Percentiles rank a stretch among this genome's conserved stretches.
phyloP scores from a whole-genome alignment of 2,797 vertebrate genomes.

The Peromyscus melanophrys region DNA sequence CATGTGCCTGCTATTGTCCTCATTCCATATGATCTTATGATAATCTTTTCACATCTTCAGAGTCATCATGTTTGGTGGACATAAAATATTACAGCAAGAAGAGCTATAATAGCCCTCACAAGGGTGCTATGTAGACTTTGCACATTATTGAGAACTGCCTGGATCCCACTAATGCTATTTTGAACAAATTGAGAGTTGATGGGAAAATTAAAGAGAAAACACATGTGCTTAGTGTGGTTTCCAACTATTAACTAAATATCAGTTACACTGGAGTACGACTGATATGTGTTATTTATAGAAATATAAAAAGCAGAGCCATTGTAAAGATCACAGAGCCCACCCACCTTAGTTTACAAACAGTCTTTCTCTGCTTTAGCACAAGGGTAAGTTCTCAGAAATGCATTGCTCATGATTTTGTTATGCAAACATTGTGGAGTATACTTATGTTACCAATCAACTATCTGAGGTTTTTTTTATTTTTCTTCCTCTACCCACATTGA shows the following conservation, averaged over 20 bases:
- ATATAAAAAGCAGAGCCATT: slow-evolving; percentile 15
- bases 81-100: neutral
- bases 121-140: neutral
- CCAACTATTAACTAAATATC: neutral
- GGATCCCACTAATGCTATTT: neutral
- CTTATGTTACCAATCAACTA: neutral
- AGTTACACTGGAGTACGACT: neutral
- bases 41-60: neutral
- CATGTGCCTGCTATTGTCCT: neutral
- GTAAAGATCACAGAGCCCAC: neutral
- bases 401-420: neutral
- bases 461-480: neutral
- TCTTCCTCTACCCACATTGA: neutral
- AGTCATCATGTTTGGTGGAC: neutral
- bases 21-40: neutral
- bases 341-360: slow-evolving; percentile 2
- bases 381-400: neutral
- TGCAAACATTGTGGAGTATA: neutral
- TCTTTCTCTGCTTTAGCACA: neutral
- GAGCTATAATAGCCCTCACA: fast-evolving
- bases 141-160: neutral
- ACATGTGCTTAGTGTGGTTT: neutral
- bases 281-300: neutral
- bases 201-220: slow-evolving; percentile 11
- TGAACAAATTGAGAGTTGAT: neutral